These are phyloP conservation scores for Argyresthia albistria DNA, from an alignment of 2,888 invertebrate species.

Conservation along the genomic window DNA sequence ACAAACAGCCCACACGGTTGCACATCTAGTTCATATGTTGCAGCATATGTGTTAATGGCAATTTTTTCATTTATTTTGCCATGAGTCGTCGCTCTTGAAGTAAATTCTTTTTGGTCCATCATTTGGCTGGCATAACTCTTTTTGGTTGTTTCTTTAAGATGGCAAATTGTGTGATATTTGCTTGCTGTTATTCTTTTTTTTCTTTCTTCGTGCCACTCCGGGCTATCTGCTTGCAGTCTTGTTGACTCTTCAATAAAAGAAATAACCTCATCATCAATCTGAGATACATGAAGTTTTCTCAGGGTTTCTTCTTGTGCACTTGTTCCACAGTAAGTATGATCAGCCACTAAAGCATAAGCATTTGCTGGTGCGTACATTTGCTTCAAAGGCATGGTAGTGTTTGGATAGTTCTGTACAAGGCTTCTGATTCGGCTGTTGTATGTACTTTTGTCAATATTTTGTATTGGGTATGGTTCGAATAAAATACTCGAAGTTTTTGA, in stretches of 20 bases:
- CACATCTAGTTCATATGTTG: slow-evolving; percentile 1
- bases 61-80: slow-evolving; percentile 2
- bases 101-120: not conserved
- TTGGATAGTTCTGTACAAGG: not conserved
- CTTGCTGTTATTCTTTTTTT: not conserved
- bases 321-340: slow-evolving; percentile 6
- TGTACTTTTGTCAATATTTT: not conserved
- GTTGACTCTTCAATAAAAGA: not conserved
- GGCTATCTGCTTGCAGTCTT: not conserved
- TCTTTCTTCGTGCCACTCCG: not conserved
- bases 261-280: not conserved
- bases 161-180: slow-evolving; percentile 4
- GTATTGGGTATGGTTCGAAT: not conserved
- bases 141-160: not conserved
- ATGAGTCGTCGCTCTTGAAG: not conserved
- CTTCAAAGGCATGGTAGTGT: slow-evolving; percentile 5
- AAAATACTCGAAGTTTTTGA: not conserved
- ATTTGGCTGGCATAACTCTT: not conserved
- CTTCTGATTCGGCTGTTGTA: not conserved
- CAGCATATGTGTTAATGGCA: not conserved
- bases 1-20: slow-evolving; percentile 5
- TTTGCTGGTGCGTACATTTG: slow-evolving; percentile 9
- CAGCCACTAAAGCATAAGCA: slow-evolving; percentile 6
- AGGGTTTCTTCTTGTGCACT: not conserved
- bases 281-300: not conserved